Conservation (phyloP, 2,888 invertebrate species). For the Globia sparganii region DNA sequence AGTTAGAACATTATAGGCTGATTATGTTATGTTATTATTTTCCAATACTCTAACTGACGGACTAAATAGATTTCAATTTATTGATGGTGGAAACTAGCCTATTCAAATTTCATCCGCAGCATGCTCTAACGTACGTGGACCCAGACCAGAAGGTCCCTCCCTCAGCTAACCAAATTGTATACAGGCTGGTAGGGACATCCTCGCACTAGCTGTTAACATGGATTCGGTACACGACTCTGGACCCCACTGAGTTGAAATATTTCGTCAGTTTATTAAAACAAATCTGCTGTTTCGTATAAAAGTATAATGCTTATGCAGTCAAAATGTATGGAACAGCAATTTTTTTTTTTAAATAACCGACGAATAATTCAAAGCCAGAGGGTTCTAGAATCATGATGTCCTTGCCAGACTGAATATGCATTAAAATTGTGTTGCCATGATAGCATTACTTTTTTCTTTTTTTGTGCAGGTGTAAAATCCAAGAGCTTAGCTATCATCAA, state of each 20-base stretch:
- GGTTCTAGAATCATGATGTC: not conserved
- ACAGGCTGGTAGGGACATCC: no score
- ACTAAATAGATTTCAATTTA: no score
- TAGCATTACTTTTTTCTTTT: not conserved
- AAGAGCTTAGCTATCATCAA: slow-evolving; percentile 78
- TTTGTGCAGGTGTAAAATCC: slow-evolving; percentile 77
- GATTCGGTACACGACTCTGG: not conserved
- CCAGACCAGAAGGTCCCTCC: not conserved
- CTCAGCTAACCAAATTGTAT: not conserved
- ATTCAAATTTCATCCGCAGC: not conserved
- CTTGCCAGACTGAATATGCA: not conserved
- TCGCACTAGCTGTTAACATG: not conserved
- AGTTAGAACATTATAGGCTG: no score
- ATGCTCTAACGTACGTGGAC: not conserved
- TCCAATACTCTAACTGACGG: no score
- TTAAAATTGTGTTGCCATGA: not conserved
- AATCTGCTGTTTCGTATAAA: not conserved
- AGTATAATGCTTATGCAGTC: not conserved
- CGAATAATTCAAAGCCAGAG: not conserved
- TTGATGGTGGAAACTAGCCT: no score
- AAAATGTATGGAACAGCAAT: no score
- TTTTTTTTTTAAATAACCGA: not conserved
- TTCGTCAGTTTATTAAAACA: not conserved
- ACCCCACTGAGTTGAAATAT: not conserved
- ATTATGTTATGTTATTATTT: no score